Percentiles rank a stretch among this genome's conserved stretches.
Conservation (phyloP, 2,113 vertebrate genomes). For the Elephas maximus region DNA sequence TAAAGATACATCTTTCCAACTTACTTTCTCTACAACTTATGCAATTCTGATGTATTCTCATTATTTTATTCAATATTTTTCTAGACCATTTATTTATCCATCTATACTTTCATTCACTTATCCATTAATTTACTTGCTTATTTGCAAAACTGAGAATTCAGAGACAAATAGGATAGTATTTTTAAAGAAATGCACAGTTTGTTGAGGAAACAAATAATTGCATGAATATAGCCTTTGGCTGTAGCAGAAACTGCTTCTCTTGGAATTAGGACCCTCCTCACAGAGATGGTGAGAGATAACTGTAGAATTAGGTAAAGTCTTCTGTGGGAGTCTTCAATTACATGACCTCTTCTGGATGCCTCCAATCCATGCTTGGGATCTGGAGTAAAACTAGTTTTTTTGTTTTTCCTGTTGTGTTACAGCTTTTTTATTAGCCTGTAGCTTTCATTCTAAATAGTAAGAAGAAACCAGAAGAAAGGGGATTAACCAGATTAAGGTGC, state of each 20-base stretch:
- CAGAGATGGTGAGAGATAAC: neutral
- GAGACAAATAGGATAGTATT: neutral
- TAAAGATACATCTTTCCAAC: neutral
- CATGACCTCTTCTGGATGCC: neutral
- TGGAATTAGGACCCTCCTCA: neutral
- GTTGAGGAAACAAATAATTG: neutral
- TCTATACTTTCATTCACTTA: neutral
- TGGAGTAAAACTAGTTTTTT: neutral
- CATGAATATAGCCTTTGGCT: neutral
- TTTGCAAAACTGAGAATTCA: neutral
- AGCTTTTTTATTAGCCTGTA: neutral
- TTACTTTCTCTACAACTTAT: neutral
- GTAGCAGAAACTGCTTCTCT: neutral
- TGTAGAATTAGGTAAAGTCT: neutral
- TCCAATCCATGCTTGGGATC: neutral
- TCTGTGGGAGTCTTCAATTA: neutral
- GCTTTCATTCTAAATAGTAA: neutral
- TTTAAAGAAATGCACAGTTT: neutral
- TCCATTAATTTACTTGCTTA: neutral
- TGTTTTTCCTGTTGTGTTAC: neutral
- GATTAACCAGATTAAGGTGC: too few relatives aligned
- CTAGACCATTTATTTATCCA: neutral
- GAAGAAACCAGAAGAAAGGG: neutral
- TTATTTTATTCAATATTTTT: neutral
- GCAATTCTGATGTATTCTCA: neutral